A percentile compares a stretch with the other conserved stretches of the same genome.
These are phyloP conservation scores for Dendrolimus punctatus DNA, from an alignment of 1,140 invertebrate genomes.

Conservation along the genomic window DNA sequence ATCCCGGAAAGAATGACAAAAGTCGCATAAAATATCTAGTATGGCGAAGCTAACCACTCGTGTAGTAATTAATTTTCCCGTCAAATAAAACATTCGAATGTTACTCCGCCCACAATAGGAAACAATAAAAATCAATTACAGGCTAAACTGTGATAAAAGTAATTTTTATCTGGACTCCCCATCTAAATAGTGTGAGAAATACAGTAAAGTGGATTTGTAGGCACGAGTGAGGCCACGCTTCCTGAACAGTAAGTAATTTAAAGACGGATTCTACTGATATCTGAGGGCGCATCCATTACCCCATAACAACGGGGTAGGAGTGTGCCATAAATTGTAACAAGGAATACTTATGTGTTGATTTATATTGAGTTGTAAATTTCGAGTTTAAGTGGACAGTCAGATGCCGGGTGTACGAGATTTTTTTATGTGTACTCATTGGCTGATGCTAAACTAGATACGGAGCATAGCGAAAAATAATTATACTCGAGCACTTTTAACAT, in stretches of 20 bases:
- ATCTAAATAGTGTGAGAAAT: constrained; percentile 61
- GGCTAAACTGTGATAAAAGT: constrained; percentile 27
- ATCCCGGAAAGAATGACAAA: no score
- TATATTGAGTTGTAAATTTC: constrained; percentile 47
- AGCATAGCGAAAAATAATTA: no score
- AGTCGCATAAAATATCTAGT: no score
- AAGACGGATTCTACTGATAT: constrained; percentile 56
- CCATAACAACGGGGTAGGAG: constrained; percentile 43
- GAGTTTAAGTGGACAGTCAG: not conserved
- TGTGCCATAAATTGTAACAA: constrained; percentile 53
- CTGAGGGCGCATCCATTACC: constrained; percentile 61
- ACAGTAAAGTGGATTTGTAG: constrained; percentile 52
- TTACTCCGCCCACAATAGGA: no score
- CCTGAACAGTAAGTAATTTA: constrained; percentile 62
- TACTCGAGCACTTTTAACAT: no score
- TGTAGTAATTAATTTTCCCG: no score
- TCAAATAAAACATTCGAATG: no score
- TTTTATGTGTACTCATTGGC: no score
- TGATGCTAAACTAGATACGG: no score
- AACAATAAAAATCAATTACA: constrained; percentile 57
- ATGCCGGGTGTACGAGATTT: no score
- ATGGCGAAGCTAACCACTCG: no score
- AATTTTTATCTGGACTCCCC: constrained; percentile 45
- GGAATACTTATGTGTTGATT: constrained; percentile 56
- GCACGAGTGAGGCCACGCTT: constrained; percentile 45